A percentile compares a stretch with the other conserved stretches of the same genome.
Conservation (phyloP, 2,113 vertebrate genomes). For the Sinocyclocheilus anophthalmus region DNA sequence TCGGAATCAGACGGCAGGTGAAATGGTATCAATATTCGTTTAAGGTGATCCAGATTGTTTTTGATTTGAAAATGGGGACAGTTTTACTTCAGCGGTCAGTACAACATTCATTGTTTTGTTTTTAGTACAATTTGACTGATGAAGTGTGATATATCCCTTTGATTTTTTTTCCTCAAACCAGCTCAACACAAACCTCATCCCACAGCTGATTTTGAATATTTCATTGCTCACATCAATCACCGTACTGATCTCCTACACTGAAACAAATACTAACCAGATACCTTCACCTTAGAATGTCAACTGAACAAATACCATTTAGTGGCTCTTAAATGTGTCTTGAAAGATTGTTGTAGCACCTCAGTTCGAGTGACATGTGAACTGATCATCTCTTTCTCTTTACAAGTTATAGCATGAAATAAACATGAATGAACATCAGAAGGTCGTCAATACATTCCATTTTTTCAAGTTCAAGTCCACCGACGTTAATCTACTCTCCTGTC, state of each 20-base stretch:
- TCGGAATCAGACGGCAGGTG: neutral
- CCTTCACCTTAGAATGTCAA: neutral
- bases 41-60: neutral
- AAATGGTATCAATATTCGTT: neutral
- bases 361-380: too few relatives aligned
- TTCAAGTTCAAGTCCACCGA: too few relatives aligned
- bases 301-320: too few relatives aligned
- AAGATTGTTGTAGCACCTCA: too few relatives aligned
- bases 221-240: neutral
- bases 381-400: too few relatives aligned
- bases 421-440: too few relatives aligned
- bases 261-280: neutral
- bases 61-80: neutral
- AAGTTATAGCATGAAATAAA: too few relatives aligned
- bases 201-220: neutral
- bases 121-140: neutral
- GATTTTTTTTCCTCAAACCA: too few relatives aligned
- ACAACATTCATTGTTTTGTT: neutral
- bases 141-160: neutral
- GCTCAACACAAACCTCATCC: neutral
- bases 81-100: neutral
- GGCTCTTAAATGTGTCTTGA: too few relatives aligned
- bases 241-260: neutral
- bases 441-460: too few relatives aligned
- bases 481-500: too few relatives aligned